Conservation (phyloP, 2,113 vertebrate species). For the Hydrochoerus hydrochaeris region DNA sequence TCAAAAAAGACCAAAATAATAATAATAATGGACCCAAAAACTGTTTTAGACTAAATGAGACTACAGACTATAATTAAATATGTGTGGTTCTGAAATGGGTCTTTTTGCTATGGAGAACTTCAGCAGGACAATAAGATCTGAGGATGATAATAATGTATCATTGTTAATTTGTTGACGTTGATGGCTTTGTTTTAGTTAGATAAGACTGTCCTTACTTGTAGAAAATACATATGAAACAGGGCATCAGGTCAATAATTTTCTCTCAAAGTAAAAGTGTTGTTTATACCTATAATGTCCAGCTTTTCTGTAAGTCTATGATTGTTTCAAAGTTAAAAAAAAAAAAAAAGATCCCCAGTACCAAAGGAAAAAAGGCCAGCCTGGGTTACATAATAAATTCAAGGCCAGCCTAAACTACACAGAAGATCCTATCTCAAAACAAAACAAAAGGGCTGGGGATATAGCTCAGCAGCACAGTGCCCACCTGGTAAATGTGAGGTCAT, state of each 20-base stretch:
- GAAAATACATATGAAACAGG: background rate
- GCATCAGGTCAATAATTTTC: background rate
- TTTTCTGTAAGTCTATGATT: conserved; percentile 24
- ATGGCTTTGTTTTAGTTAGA: background rate
- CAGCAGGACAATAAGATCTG: background rate
- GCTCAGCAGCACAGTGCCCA: no score
- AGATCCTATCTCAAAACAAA: background rate
- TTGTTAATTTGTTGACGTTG: background rate
- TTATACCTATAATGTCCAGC: background rate
- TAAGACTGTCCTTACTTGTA: background rate
- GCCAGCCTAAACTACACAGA: background rate
- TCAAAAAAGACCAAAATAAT: no score
- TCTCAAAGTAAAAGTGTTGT: background rate
- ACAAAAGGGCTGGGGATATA: background rate
- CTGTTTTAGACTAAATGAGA: background rate
- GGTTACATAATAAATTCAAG: background rate
- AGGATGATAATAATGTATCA: background rate
- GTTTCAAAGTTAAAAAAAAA: background rate
- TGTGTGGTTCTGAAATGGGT: background rate
- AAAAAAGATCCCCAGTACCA: background rate
- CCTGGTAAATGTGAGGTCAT: no score
- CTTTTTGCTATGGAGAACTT: background rate
- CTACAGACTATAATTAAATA: background rate
- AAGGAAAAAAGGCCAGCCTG: no score
- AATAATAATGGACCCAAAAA: background rate